Conservation (phyloP, 2,113 vertebrate species). For the Cyprinodon variegatus region DNA sequence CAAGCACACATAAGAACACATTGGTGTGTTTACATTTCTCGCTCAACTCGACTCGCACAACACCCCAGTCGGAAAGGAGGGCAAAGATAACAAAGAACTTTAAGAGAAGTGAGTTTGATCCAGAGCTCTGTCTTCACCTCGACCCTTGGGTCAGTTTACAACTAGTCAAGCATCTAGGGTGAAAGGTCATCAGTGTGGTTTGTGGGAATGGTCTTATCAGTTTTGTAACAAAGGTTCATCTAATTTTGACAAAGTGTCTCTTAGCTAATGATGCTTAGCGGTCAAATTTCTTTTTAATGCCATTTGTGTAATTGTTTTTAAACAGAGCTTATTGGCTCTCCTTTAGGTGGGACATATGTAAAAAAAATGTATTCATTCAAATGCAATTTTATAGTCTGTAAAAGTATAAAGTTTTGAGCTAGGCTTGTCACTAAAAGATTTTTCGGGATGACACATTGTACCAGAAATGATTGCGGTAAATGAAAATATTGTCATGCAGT, state of each 20-base stretch:
- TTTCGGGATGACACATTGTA: no score
- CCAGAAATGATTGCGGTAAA: no score
- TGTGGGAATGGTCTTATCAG: not conserved
- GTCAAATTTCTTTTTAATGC: not conserved
- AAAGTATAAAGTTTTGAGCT: no score
- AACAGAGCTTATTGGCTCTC: no score
- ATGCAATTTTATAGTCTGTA: no score
- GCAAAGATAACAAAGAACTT: constrained; percentile 38
- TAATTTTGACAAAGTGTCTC: not conserved
- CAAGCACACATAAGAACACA: constrained; percentile 46
- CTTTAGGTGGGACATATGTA: no score
- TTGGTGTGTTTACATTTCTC: constrained; percentile 58
- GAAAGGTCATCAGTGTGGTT: not conserved
- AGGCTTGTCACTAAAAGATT: no score
- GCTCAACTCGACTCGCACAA: constrained; percentile 16
- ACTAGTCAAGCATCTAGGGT: constrained; percentile 30
- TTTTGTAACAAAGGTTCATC: not conserved
- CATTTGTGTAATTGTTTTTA: not conserved
- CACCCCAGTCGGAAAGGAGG: constrained; percentile 20
- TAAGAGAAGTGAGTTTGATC: constrained; percentile 26
- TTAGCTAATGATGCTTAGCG: not conserved
- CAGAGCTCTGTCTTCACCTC: constrained; percentile 21
- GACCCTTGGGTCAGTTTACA: constrained; percentile 51
- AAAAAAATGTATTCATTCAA: no score
- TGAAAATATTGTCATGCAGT: no score